phyloP scores from a whole-genome alignment of 2,797 vertebrate genomes.

The Sebastolobus alascanus region DNA sequence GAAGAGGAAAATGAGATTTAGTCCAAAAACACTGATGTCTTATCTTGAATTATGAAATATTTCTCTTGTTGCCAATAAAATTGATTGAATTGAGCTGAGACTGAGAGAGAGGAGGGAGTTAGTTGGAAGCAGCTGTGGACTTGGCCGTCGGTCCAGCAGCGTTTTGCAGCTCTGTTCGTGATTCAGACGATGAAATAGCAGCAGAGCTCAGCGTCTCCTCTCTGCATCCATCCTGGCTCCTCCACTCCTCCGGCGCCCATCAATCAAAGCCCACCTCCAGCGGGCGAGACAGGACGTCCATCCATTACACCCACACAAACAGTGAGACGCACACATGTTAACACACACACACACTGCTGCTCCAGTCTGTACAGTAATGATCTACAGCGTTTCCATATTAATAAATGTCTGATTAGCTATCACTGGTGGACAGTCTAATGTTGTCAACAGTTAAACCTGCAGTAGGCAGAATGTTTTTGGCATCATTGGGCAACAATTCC shows the following conservation, averaged over 20 bases:
- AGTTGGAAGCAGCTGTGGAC: constrained; percentile 76
- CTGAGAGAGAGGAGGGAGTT: constrained; percentile 31
- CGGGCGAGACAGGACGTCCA: constrained; percentile 50
- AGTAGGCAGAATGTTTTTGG: too few relatives aligned
- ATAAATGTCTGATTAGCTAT: constrained; percentile 1
- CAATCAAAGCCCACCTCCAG: constrained; percentile 57
- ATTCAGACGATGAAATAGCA: constrained; percentile 55
- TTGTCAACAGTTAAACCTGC: too few relatives aligned
- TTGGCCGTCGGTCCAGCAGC: constrained; percentile 12
- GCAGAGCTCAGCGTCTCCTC: constrained; percentile 33
- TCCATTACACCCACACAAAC: constrained; percentile 47
- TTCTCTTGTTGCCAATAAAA: constrained; percentile 33
- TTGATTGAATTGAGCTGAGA: constrained; percentile 32
- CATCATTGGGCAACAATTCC: too few relatives aligned
- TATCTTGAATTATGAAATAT: constrained; percentile 19
- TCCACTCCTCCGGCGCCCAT: constrained; percentile 4
- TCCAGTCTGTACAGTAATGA: background rate
- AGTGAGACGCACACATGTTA: background rate
- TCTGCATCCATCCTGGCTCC: constrained; percentile 38
- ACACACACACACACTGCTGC: background rate
- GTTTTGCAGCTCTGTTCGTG: constrained; percentile 46
- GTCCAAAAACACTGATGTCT: constrained; percentile 26
- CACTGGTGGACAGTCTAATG: background rate
- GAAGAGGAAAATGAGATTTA: constrained; percentile 20
- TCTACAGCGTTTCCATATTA: background rate